Conservation (phyloP, 2,888 invertebrate species). For the Cerceris ruficornis region DNA sequence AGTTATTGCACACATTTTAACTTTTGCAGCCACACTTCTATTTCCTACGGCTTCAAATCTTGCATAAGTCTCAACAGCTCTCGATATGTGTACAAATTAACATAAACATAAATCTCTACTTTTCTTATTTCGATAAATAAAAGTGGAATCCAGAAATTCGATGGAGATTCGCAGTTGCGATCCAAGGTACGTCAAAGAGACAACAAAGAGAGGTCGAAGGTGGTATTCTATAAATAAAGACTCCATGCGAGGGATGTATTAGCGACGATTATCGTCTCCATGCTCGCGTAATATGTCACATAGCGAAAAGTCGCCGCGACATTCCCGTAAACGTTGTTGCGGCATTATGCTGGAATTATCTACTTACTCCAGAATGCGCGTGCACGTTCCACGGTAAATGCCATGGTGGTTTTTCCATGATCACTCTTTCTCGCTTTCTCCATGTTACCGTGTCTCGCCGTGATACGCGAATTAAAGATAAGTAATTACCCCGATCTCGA, state of each 20-base stretch:
- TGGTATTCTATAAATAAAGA: constrained; percentile 57
- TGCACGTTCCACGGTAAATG: constrained; percentile 55
- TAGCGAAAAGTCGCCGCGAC: constrained; percentile 61
- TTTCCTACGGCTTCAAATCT: too few relatives aligned
- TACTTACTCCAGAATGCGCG: constrained; percentile 75
- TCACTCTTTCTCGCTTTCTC: constrained; percentile 54
- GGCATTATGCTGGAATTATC: constrained; percentile 71
- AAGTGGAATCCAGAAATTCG: too few relatives aligned
- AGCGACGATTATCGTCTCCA: constrained; percentile 65
- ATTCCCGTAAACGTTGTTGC: constrained; percentile 55
- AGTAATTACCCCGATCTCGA: constrained; percentile 25
- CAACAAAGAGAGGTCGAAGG: too few relatives aligned
- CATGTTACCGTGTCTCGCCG: constrained; percentile 19
- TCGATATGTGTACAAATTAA: too few relatives aligned
- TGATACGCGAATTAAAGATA: constrained; percentile 44
- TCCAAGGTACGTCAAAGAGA: too few relatives aligned
- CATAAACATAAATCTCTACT: too few relatives aligned
- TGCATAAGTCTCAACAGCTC: too few relatives aligned
- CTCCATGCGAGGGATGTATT: constrained; percentile 58
- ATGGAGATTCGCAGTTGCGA: too few relatives aligned
- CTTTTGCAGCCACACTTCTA: too few relatives aligned
- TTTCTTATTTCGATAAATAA: too few relatives aligned
- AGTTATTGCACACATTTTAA: too few relatives aligned
- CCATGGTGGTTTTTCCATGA: constrained; percentile 56
- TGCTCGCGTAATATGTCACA: constrained; percentile 63